Evolutionary conservation across 2,797 vertebrate species (phyloP).

Genomic region (Schizothorax lantsangensis): DNA sequence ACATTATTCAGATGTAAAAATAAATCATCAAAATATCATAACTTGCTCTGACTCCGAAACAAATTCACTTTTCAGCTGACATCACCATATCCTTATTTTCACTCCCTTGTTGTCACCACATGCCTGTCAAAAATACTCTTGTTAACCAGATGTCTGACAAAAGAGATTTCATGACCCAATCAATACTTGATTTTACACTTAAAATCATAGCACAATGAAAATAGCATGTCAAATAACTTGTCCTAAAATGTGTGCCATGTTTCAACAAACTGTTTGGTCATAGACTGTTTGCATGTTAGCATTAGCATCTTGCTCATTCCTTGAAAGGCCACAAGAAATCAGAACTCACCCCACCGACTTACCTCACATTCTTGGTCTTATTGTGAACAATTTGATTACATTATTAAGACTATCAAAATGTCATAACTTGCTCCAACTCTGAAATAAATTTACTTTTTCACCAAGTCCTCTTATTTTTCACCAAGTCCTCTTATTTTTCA

Average conservation of each 20-base stretch:
- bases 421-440: too few species aligned
- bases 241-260: background rate
- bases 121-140: background rate
- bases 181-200: background rate
- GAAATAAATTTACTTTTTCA: background rate
- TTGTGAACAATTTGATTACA: background rate
- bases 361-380: background rate
- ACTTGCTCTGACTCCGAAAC: background rate
- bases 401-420: too few species aligned
- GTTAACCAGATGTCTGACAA: background rate
- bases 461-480: background rate
- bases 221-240: background rate
- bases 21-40: background rate
- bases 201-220: background rate
- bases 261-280: background rate
- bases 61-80: background rate
- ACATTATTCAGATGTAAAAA: background rate
- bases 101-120: background rate
- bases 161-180: background rate
- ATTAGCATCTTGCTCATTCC: background rate
- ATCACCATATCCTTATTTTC: background rate
- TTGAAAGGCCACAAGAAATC: background rate
- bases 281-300: background rate
- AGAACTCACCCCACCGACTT: background rate
- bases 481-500: background rate